Percentiles rank a stretch among this genome's conserved stretches.
phyloP scores from a whole-genome alignment of 1,140 invertebrate species.

The Homarus americanus region DNA sequence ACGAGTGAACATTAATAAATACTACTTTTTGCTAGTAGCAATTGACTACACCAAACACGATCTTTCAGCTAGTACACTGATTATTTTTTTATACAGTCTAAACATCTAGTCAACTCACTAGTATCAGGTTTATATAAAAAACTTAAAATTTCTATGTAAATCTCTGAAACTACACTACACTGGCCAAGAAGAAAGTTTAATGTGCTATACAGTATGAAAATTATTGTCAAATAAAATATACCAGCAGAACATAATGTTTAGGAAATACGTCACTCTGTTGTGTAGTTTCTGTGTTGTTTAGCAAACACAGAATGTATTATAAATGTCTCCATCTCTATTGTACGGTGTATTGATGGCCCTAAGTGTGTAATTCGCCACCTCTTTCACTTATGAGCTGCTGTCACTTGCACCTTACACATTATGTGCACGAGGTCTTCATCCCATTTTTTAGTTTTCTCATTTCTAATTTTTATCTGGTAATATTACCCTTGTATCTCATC shows the following conservation, averaged over 20 bases:
- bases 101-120: too few relatives aligned
- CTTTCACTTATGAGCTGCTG: not conserved
- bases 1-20: too few relatives aligned
- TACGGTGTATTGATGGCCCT: not conserved
- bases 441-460: not conserved
- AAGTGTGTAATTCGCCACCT: not conserved
- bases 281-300: not conserved
- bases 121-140: too few relatives aligned
- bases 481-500: not conserved
- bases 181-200: too few relatives aligned
- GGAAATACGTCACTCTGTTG: not conserved
- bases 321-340: not conserved
- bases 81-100: too few relatives aligned
- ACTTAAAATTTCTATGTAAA: too few relatives aligned
- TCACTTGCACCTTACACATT: not conserved
- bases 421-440: not conserved
- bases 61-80: too few relatives aligned
- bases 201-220: too few relatives aligned
- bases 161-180: too few relatives aligned
- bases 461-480: not conserved
- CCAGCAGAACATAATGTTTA: not conserved
- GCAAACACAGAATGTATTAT: slow-evolving; percentile 7
- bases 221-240: too few relatives aligned
- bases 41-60: too few relatives aligned
- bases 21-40: too few relatives aligned